Evolutionary conservation across 2,888 invertebrate species (phyloP), one percentile per base, ranked within the genome.

Genomic region (Sthenelais limicola): DNA sequence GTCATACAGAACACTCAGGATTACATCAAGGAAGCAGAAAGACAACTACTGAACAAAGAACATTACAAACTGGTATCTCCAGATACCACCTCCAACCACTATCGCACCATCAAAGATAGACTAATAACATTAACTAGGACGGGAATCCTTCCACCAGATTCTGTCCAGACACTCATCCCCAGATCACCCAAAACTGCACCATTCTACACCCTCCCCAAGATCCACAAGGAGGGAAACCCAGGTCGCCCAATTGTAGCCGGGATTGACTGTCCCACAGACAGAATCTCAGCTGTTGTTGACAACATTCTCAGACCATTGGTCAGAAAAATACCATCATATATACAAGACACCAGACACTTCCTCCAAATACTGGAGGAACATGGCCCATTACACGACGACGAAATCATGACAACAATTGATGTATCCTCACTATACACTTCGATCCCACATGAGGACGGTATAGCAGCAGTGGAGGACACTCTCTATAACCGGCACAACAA

Each of bases 351-450:
- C 3, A 52, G 30, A 52, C 52, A 52, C 30, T 52, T 52, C 21
- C 4, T 52, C n/a, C 24, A 52, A 7, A 52, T 5, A 1, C 24
- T 52, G 3, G 18, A n/a, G n/a, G n/a, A n/a, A n/a, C n/a, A n/a
- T n/a, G n/a, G n/a, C n/a, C 4, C 2, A n/a, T 32, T 56, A 28
- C 28, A 56, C 12, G 32, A 28, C 2, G 32, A 56, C 15, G 30
- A 56, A 30, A 3, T 30, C 30, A 18, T 56, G 33, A 18, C 33
- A 30, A 56, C 56, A 2, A 56, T 56, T 32, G 56, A 56, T 28
- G 56, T 56, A 12, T 30, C 30, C 5, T 56, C 56, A 12, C 32
- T 56, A 4, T 56, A 56, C 56, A 56, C 56, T 2, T 56, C 56
- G 3, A 56, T 56, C 3, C 56, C 54, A 9, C n/a, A n/a, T n/a